A percentile compares a stretch with the other conserved stretches of the same genome.
Conservation (phyloP, 2,113 vertebrate genomes). For the Aptenodytes patagonicus region DNA sequence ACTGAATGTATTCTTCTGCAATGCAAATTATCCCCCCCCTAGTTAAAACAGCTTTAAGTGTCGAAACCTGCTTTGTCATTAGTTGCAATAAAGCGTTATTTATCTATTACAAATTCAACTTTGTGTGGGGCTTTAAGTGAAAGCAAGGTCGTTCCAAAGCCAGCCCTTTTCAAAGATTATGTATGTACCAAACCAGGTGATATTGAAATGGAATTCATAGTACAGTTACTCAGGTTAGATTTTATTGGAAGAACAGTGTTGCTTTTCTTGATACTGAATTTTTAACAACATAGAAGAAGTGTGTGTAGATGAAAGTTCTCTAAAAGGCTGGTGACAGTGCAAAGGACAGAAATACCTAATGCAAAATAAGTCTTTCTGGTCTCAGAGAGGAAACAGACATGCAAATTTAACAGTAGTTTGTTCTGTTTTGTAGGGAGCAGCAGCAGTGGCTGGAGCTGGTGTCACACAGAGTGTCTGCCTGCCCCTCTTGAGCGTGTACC, state of each 20-base stretch:
- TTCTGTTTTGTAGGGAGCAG: conserved; percentile 81
- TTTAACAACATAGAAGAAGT: neutral
- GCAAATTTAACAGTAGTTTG: neutral
- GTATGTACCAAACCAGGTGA: neutral
- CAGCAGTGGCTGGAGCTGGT: conserved; percentile 91
- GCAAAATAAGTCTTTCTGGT: neutral
- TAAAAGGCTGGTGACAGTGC: neutral
- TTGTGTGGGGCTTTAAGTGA: neutral
- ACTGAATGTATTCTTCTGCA: neutral
- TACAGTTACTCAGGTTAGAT: neutral
- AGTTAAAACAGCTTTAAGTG: neutral
- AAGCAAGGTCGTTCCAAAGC: neutral
- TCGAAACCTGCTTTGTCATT: neutral
- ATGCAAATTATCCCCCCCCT: neutral
- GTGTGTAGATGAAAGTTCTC: neutral
- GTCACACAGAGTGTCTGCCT: conserved; percentile 92
- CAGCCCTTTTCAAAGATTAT: neutral
- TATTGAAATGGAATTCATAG: rapidly evolving
- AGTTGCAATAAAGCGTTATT: neutral
- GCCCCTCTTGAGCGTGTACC: conserved; percentile 92
- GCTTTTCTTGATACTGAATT: neutral
- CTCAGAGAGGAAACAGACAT: neutral
- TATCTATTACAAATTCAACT: neutral
- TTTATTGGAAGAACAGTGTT: neutral
- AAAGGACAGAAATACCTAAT: neutral